These are phyloP conservation scores for Nestor notabilis DNA, from an alignment of 2,113 vertebrate species.

Conservation along the genomic window DNA sequence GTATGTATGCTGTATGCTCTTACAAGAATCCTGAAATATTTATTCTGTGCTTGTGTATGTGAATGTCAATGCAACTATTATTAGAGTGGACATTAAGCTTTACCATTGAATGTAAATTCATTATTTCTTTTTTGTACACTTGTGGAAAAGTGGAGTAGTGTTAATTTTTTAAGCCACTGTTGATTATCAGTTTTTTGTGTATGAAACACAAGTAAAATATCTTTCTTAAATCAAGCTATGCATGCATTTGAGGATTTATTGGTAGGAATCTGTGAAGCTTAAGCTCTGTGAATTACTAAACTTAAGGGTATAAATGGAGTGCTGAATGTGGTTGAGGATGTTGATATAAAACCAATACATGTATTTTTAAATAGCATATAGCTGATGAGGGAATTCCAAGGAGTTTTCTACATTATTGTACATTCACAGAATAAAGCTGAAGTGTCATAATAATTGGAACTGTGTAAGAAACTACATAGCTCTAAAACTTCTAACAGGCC, in stretches of 20 bases:
- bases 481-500: conserved; percentile 7
- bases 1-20: conserved; percentile 86
- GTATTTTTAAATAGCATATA: conserved; percentile 43
- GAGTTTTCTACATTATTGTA: conserved; percentile 28
- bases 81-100: conserved; percentile 84
- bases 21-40: conserved; percentile 82
- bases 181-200: conserved; percentile 79
- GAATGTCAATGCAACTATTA: conserved; percentile 84
- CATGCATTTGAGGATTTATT: conserved; percentile 80
- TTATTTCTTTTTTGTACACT: conserved; percentile 84
- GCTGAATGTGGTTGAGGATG: not conserved
- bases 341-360: conserved; percentile 27
- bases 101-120: conserved; percentile 85
- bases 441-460: conserved; percentile 41
- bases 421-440: conserved; percentile 47
- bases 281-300: conserved; percentile 51
- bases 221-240: conserved; percentile 83
- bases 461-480: conserved; percentile 25
- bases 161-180: conserved; percentile 80
- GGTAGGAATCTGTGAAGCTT: conserved; percentile 59
- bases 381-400: conserved; percentile 27
- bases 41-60: conserved; percentile 87
- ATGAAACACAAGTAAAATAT: conserved; percentile 85
- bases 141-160: conserved; percentile 83
- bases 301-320: conserved; percentile 55